phyloP scores from a whole-genome alignment of 2,888 invertebrate genomes.

The Lathronympha strigana region DNA sequence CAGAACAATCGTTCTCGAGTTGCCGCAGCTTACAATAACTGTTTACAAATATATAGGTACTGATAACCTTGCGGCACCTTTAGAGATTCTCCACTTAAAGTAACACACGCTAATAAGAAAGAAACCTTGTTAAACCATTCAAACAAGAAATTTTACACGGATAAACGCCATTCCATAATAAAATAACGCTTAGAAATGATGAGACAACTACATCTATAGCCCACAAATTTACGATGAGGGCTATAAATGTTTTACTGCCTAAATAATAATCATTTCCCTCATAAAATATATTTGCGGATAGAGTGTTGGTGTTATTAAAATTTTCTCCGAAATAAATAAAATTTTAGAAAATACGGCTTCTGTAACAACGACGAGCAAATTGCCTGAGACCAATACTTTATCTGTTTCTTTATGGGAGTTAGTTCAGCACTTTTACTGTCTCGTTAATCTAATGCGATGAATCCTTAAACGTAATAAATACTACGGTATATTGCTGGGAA shows the following conservation, averaged over 20 bases:
- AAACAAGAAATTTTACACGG: background rate
- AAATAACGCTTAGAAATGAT: conserved; percentile 22
- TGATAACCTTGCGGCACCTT: conserved; percentile 41
- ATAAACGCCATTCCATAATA: conserved; percentile 5
- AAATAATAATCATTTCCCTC: conserved; percentile 37
- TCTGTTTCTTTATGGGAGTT: conserved; percentile 26
- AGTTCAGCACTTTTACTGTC: conserved; percentile 37
- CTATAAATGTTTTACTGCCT: conserved; percentile 35
- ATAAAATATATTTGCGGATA: conserved; percentile 40
- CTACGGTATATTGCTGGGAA: conserved; percentile 55
- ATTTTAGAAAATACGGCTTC: conserved; percentile 21
- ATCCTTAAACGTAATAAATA: conserved; percentile 52
- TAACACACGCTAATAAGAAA: conserved; percentile 18
- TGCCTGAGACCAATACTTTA: conserved; percentile 18
- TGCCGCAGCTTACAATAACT: conserved; percentile 33
- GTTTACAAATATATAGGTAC: conserved; percentile 46
- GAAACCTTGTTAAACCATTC: conserved; percentile 11
- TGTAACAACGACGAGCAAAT: conserved; percentile 19
- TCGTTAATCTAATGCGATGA: conserved; percentile 47
- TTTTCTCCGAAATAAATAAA: conserved; percentile 24
- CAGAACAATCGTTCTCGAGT: conserved; percentile 36
- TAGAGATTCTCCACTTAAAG: conserved; percentile 13
- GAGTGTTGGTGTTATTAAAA: conserved; percentile 32
- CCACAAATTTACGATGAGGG: conserved; percentile 28
- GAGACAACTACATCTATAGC: conserved; percentile 16